Evolutionary conservation across 1,140 invertebrate species (phyloP), one percentile per base, ranked within the genome.

Genomic region (Himalopsyche phryganea): DNA sequence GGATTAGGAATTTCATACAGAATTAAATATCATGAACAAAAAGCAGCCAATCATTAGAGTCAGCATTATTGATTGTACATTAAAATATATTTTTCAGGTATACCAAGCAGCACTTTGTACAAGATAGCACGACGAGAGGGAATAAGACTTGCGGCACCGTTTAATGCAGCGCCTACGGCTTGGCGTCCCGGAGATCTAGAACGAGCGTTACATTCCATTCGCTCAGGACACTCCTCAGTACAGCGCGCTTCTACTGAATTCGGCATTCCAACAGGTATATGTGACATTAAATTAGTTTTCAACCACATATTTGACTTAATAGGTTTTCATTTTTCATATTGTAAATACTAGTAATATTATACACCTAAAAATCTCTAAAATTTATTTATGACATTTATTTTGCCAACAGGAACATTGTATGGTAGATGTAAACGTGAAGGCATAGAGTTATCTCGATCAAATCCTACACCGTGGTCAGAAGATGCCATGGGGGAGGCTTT

Each of bases 101-200:
- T 93, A 69, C 91, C 91, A 14, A 92, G 89, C 65, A 92, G 90
- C 69, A 93, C 91, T 3, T 74, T 93, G 66, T 93, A 92, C 77
- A 93, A 93, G 82, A 93, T 93, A 66, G 91, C 91, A 9, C 82
- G 90, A 60, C 82, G 90, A 67, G 91, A 94, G 75, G 90, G 90
- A 46, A 94, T 94, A 66, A 82, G 90, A 61, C 75, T 93, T 64
- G 89, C 91, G 15, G 88, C 90, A 20, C 90, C 90, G 1, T 92
- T 92, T 75, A 92, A 92, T 77, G 89, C 90, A n/a, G 89, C 89
- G 60, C 90, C 90, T 11, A 92, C 90, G n/a, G 85, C 89, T 2
- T 93, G 90, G 90, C 86, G 85, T 23, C 87, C 88, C 17, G 88
- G 89, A 53, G 90, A 93, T 72, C 78, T 93, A 48, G 87, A 88